Conservation (phyloP, 2,797 vertebrate species). For the Pseudomugil gertrudae region DNA sequence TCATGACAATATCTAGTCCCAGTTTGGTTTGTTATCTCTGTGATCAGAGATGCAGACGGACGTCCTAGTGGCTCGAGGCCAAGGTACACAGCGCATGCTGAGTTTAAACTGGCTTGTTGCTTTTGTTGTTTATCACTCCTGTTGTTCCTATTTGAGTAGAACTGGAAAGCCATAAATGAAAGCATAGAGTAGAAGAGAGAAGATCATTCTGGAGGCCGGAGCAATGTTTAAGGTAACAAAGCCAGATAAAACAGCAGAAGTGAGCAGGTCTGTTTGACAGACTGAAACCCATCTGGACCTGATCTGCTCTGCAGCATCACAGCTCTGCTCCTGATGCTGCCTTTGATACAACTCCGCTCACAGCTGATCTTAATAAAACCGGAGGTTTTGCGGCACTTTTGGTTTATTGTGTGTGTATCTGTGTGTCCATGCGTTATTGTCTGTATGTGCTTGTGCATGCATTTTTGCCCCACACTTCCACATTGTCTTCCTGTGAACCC, state of each 20-base stretch:
- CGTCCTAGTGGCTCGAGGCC: constrained; percentile 57
- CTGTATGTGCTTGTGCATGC: constrained; percentile 39
- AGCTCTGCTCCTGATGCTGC: constrained; percentile 87
- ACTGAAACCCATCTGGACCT: constrained; percentile 88
- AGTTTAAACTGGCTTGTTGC: constrained; percentile 36
- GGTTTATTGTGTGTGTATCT: constrained; percentile 46
- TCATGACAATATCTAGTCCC: constrained; percentile 33
- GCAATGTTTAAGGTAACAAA: constrained; percentile 49
- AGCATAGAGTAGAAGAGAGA: constrained; percentile 29
- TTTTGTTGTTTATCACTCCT: constrained; percentile 49
- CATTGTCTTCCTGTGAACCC: constrained; percentile 78
- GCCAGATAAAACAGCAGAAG: constrained; percentile 46
- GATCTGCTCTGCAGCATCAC: constrained; percentile 90
- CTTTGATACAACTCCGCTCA: constrained; percentile 89
- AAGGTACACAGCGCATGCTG: constrained; percentile 43
- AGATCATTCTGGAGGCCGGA: constrained; percentile 17
- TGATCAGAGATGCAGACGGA: constrained; percentile 58
- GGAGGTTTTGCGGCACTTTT: constrained; percentile 69
- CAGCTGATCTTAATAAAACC: constrained; percentile 86
- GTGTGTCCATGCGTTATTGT: constrained; percentile 18
- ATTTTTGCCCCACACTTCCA: constrained; percentile 81
- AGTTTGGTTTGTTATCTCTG: constrained; percentile 56
- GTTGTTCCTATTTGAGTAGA: constrained; percentile 43
- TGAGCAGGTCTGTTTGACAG: constrained; percentile 59
- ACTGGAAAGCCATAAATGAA: constrained; percentile 49